Base-by-base conservation (phyloP, 2,113 vertebrate species). In the Spheniscus mendiculus region DNA sequence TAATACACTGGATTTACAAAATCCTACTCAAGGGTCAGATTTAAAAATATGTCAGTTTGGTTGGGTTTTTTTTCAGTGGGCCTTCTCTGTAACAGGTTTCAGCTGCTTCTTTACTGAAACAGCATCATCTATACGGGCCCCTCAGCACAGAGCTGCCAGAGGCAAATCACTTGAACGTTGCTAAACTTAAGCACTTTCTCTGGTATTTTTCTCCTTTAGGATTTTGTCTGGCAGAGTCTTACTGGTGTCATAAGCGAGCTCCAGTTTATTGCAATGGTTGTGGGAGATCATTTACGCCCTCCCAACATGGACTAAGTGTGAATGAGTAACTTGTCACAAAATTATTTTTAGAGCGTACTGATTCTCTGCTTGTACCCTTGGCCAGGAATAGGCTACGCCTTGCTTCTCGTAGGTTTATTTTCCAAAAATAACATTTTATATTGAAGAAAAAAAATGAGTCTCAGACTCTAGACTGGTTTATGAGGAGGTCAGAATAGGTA, bases 311-410 rank as follows among this genome's bases (percentile, higher is more conserved):
- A 80, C 58, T 38, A 72, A 65, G 27, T 82, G 78, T 87, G 89
- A 96, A 93, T 94, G 56, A 94, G 26, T 67, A 87, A 95, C 66
- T 53, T 87, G 73, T 61, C 50, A 91, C 89, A 92, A 84, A 92
- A 90, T 14, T 91, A 84, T 93, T 84, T 95, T 91, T 69, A 90
- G 83, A 90, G 47, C 3, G 6, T 34, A 40, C 52, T 27, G 50
- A 58, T 84, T 78, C 73, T 69, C 77, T 79, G 30, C 69, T 76
- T 76, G 22, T 29, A 83, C 11, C 22, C 44, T 69, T 69, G 53
- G 80, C 56, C 65, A 67, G 63, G 53, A 79, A 62, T 10, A 87
- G 79, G 40, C 44, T 56, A 42, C 1, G 15, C n/a, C n/a, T 85
- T 61, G 17, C 70, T 94, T 91, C 89, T 80, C 0, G 1, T 17